Evolutionary conservation across 2,797 vertebrate species (phyloP).

Genomic region (Sardinella longiceps): DNA sequence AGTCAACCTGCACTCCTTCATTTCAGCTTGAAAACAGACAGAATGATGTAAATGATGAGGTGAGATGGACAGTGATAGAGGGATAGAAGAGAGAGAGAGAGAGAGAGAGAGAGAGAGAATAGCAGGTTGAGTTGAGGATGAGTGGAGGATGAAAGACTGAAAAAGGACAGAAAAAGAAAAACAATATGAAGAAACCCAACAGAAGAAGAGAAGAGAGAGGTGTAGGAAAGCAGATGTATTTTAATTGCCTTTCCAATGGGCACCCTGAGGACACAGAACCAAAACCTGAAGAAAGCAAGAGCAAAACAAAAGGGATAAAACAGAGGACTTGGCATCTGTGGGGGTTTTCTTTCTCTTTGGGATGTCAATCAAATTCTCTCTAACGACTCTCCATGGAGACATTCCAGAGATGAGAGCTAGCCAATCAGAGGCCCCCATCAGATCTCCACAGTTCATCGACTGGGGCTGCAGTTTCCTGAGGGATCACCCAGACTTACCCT

Average conservation of each 20-base stretch:
- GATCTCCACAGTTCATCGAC: not conserved
- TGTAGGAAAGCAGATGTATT: not conserved
- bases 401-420: not conserved
- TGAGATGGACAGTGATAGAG: not conserved
- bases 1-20: not conserved
- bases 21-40: not conserved
- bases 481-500: not conserved
- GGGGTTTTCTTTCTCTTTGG: not conserved
- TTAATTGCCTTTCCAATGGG: not conserved
- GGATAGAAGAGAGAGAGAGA: not conserved
- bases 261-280: not conserved
- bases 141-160: not conserved
- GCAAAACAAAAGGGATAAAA: not conserved
- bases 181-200: not conserved
- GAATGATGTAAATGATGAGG: not conserved
- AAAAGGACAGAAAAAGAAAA: not conserved
- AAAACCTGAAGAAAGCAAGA: not conserved
- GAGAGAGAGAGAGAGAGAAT: slow-evolving; percentile 17
- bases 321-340: not conserved
- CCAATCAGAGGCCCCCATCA: not conserved
- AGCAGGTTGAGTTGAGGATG: not conserved
- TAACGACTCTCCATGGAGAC: not conserved
- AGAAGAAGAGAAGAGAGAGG: not conserved
- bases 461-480: not conserved
- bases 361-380: not conserved